Evolutionary conservation across 1,140 invertebrate species (phyloP).

Genomic region (Heliconius congener): DNA sequence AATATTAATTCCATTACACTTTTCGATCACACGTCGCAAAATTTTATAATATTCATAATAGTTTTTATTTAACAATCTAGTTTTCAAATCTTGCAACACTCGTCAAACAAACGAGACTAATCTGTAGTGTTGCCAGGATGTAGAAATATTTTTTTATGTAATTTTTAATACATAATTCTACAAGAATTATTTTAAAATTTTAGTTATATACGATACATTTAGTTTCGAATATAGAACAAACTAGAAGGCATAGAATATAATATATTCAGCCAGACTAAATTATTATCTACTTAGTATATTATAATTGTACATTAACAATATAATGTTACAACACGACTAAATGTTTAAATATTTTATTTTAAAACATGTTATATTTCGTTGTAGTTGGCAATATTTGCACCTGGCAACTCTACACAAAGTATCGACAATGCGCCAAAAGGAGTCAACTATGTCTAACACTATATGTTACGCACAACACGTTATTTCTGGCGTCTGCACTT

Average conservation of each 20-base stretch:
- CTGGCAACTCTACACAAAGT: constrained; percentile 22
- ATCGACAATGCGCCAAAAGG: constrained; percentile 69
- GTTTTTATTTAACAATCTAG: background rate
- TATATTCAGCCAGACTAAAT: constrained; percentile 9
- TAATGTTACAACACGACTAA: background rate
- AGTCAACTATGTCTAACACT: constrained; percentile 55
- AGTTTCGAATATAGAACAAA: constrained; percentile 2
- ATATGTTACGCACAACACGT: constrained; percentile 60
- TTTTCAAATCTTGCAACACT: constrained; percentile 1
- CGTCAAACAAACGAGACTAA: background rate
- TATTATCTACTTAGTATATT: background rate
- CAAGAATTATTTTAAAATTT: background rate
- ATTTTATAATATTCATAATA: constrained; percentile 11
- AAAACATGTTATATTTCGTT: constrained; percentile 16
- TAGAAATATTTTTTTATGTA: background rate
- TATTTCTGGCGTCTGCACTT: constrained; percentile 50
- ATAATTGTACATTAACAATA: constrained; percentile 3
- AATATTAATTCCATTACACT: constrained; percentile 13
- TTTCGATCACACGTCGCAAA: background rate
- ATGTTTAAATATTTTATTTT: background rate
- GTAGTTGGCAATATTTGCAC: constrained; percentile 14
- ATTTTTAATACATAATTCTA: background rate
- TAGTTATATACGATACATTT: background rate
- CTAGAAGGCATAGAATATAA: constrained; percentile 8
- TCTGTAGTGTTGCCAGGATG: constrained; percentile 9